These are phyloP conservation scores for Carterocephalus palaemon DNA, from an alignment of 2,888 invertebrate genomes.

Conservation along the genomic window DNA sequence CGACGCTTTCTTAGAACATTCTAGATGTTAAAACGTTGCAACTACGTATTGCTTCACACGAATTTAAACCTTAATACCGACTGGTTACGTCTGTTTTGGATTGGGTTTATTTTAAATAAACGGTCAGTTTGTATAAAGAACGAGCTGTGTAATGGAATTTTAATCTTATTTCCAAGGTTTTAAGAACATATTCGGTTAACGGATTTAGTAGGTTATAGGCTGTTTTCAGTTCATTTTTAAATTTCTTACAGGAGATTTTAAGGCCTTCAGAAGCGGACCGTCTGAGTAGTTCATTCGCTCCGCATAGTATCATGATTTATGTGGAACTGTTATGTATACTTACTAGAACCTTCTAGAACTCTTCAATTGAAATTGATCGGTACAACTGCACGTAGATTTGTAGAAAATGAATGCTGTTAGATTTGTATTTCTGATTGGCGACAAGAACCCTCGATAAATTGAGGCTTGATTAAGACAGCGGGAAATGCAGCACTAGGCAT, in stretches of 20 bases:
- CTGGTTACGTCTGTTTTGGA: conserved; percentile 38
- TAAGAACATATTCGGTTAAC: not conserved
- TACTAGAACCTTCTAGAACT: no score
- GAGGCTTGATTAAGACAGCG: no score
- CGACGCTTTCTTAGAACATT: conserved; percentile 64
- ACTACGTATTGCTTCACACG: conserved; percentile 6
- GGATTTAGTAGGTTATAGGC: conserved; percentile 42
- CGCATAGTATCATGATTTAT: no score
- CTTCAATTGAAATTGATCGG: no score
- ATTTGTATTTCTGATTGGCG: not conserved
- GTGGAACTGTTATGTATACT: no score
- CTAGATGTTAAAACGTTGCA: conserved; percentile 33
- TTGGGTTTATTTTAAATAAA: conserved; percentile 9
- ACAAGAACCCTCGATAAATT: no score
- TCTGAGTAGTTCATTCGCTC: not conserved
- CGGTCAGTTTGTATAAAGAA: conserved; percentile 5
- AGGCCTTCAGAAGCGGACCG: conserved; percentile 6
- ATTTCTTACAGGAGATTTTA: conserved; percentile 68
- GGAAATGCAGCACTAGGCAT: no score
- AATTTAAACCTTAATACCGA: conserved; percentile 34
- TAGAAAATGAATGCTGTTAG: not conserved
- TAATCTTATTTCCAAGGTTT: not conserved
- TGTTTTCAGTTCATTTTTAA: conserved; percentile 56
- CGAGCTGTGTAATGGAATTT: conserved; percentile 6
- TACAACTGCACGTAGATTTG: no score